These are phyloP conservation scores for Pelobates cultripes DNA, from an alignment of 2,797 vertebrate genomes.

Conservation along the genomic window DNA sequence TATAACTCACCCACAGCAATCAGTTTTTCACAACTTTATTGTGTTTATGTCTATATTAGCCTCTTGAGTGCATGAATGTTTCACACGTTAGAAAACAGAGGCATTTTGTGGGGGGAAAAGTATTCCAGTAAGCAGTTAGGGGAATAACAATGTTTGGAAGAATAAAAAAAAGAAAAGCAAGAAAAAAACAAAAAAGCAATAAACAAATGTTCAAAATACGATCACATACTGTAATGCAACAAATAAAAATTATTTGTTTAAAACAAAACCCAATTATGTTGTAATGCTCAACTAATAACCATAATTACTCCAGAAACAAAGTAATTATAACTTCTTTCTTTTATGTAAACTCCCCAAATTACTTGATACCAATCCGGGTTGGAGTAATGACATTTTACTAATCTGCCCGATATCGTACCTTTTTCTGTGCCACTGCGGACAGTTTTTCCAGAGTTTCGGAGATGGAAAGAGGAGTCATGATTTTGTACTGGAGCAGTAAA, in stretches of 20 bases:
- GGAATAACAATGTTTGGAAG: too few species aligned
- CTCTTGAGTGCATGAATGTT: too few species aligned
- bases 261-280: conserved; percentile 46
- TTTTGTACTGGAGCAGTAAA: conserved; percentile 82
- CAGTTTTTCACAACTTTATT: too few species aligned
- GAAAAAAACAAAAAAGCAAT: neutral
- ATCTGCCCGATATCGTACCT: conserved; percentile 74
- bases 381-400: neutral
- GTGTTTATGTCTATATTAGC: too few species aligned
- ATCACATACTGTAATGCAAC: conserved; percentile 18
- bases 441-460: conserved; percentile 80
- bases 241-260: conserved; percentile 34
- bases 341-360: conserved; percentile 31
- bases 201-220: neutral
- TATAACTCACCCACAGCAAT: too few species aligned
- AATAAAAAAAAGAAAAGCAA: too few species aligned
- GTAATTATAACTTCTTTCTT: conserved; percentile 32
- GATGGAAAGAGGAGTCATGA: conserved; percentile 78
- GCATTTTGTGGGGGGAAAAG: too few species aligned
- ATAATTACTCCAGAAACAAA: conserved; percentile 43
- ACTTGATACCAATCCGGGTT: conserved; percentile 7
- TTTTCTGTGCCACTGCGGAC: conserved; percentile 79
- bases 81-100: too few species aligned
- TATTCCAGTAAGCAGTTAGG: too few species aligned
- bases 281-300: conserved; percentile 47